Base-by-base conservation (phyloP, 2,888 invertebrate species). In the Agriopis leucophaearia region DNA sequence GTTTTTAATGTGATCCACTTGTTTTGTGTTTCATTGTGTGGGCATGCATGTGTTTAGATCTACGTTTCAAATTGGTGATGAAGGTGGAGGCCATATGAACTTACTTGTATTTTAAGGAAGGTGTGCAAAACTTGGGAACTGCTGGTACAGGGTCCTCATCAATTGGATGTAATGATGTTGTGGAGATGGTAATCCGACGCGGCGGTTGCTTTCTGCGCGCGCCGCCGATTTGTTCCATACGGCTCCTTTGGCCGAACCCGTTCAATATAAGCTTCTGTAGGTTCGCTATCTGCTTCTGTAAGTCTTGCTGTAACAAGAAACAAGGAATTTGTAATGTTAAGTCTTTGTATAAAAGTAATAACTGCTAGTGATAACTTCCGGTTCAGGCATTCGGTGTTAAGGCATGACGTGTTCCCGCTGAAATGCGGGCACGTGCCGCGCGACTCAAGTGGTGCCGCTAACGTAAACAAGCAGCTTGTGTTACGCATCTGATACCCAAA, bases 71-170 rank as follows among this genome's bases (percentile, higher is more conserved):
- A 27, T 27, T 2, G 13, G 6, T n/a, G 13, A 4, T 0, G 18
- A 67, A 40, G 36, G 47, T 35, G 58, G 45, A 50, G 55, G 44
- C 9, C 57, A 61, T 59, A 16, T 65, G 64, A 9, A 83, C 88
- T 84, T 71, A 93, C 93, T 92, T 93, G 74, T 92, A 92, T 65
- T 93, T 92, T 40, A 92, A 77, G 44, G 79, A 79, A 0, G 93
- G 93, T 0, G 92, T 93, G 71, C 88, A 86, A 68, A 91, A 92
- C 74, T 83, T 87, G 0, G 86, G 88, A 52, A 84, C 69, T 8
- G 64, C 15, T 0, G 84, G 77, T 0, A 78, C 71, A 0, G 77
- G 64, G 12, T 86, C 82, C 35, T 88, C 87, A 2, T 83, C 77
- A 10, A 84, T 81, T 0, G 85, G 71, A 16, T 84, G 85, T 13